Evolutionary conservation across 2,113 vertebrate species (phyloP).

Genomic region (Cyanocitta stelleri): DNA sequence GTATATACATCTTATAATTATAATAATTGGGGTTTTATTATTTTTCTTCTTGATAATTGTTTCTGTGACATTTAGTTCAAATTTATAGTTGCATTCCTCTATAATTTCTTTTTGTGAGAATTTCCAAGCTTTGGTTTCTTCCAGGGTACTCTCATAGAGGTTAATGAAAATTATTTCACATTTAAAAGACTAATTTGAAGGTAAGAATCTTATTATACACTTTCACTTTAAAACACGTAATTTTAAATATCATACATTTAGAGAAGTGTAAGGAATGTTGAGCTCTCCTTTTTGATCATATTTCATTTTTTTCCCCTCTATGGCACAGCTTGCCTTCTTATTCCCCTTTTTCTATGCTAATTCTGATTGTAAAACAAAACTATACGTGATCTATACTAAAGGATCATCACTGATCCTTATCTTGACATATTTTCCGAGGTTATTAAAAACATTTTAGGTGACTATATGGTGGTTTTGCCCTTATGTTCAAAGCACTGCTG

Average conservation of each 20-base stretch:
- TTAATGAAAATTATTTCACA: not conserved
- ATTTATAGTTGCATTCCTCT: not conserved
- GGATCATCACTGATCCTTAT: not conserved
- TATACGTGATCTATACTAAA: not conserved
- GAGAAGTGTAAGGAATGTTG: not conserved
- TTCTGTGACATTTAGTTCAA: not conserved
- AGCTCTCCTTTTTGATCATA: not conserved
- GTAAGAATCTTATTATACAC: not conserved
- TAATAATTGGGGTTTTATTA: not conserved
- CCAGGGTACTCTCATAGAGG: not conserved
- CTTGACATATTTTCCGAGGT: not conserved
- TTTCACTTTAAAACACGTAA: not conserved
- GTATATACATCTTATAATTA: not conserved
- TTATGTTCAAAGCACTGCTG: not conserved
- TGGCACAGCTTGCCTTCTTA: not conserved
- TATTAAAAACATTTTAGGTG: not conserved
- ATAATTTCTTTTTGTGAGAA: not conserved
- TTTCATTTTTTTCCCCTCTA: not conserved
- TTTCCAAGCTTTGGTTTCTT: not conserved
- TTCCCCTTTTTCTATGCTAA: not conserved
- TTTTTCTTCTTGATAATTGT: not conserved
- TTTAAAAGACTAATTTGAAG: not conserved
- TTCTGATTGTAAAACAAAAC: not conserved
- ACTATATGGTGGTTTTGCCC: not conserved
- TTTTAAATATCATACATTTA: not conserved